Conservation (phyloP, 2,888 invertebrate genomes). For the Lithosia quadra region DNA sequence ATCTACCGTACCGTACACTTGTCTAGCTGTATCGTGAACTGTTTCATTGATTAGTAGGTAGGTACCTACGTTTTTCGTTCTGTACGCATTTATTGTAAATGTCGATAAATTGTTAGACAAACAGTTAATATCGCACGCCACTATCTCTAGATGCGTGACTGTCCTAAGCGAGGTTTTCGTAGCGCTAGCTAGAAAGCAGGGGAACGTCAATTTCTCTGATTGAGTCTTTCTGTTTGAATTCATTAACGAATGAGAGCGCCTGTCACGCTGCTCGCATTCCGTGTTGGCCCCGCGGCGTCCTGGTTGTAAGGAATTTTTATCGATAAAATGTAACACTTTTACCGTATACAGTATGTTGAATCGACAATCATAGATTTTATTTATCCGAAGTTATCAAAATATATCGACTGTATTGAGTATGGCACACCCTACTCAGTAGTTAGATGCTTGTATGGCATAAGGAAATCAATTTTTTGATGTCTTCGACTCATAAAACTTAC, state of each 20-base stretch:
- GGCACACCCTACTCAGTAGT: not conserved
- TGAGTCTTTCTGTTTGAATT: conserved; percentile 84
- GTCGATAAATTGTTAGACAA: conserved; percentile 72
- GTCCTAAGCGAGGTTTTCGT: conserved; percentile 72
- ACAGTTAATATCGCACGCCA: conserved; percentile 65
- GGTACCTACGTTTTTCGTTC: conserved; percentile 54
- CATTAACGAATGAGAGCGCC: conserved; percentile 83
- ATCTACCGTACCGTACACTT: conserved; percentile 26
- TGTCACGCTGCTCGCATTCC: conserved; percentile 83
- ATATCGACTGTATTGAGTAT: no score
- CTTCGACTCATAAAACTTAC: not conserved
- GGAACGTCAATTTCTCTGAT: conserved; percentile 83
- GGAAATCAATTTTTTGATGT: not conserved
- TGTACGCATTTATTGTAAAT: conserved; percentile 51
- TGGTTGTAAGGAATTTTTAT: conserved; percentile 79
- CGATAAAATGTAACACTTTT: conserved; percentile 74
- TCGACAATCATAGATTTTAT: conserved; percentile 15
- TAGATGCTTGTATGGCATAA: not conserved
- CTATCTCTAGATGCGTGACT: conserved; percentile 70
- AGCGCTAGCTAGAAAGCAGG: conserved; percentile 77
- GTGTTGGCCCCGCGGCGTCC: conserved; percentile 68
- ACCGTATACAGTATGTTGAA: conserved; percentile 22
- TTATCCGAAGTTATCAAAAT: not conserved
- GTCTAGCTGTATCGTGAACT: conserved; percentile 32
- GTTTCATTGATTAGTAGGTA: conserved; percentile 56